Percentiles rank a stretch among this genome's conserved stretches.
These are phyloP conservation scores for Tinamus major DNA, from an alignment of 2,797 vertebrate species.

Conservation along the genomic window DNA sequence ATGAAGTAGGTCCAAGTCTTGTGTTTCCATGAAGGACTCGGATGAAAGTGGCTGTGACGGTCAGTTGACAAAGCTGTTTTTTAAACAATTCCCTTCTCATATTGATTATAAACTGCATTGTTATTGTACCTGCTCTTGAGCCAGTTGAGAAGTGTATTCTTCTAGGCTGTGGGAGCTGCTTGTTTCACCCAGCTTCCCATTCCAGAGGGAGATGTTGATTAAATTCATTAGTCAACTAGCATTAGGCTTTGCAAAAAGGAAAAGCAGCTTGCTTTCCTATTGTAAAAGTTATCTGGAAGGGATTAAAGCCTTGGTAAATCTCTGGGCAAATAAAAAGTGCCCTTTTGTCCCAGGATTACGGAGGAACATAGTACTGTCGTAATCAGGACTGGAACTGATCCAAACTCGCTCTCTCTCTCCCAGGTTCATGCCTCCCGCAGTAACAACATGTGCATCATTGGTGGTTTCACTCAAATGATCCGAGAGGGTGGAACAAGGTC, in stretches of 20 bases:
- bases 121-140: neutral
- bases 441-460: constrained; percentile 91
- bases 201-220: constrained; percentile 22
- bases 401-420: neutral
- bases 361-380: constrained; percentile 33
- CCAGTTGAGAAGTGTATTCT: neutral
- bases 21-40: neutral
- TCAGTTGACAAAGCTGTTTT: neutral
- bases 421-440: constrained; percentile 94
- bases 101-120: neutral
- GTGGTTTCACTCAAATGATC: constrained; percentile 93
- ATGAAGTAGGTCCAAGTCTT: neutral
- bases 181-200: neutral
- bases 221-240: constrained; percentile 25
- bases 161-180: neutral
- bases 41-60: neutral
- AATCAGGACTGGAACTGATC: constrained; percentile 10
- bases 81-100: too few relatives aligned
- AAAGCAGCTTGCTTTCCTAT: constrained; percentile 4
- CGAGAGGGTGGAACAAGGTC: constrained; percentile 90
- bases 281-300: constrained; percentile 47
- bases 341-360: constrained; percentile 61
- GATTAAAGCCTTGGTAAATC: constrained; percentile 62
- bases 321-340: constrained; percentile 32
- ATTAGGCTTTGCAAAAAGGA: neutral